Base-by-base conservation (phyloP, 2,797 vertebrate genomes). In the Sebastolobus altivelis region DNA sequence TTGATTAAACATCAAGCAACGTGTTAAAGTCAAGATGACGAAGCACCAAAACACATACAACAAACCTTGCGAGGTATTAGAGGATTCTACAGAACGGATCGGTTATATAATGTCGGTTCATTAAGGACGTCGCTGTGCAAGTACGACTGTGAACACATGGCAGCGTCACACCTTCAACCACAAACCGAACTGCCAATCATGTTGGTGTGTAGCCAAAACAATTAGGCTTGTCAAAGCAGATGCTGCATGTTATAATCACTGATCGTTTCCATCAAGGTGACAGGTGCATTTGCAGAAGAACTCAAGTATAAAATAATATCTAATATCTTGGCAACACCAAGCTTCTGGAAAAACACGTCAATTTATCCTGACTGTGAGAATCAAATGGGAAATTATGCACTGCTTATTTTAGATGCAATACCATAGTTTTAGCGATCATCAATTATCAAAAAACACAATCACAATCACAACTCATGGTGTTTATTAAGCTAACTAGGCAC, bases 171-270 rank as follows among this genome's bases (percentile, higher is more conserved):
- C 56, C 9, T 29, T 46, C 22, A 61, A 29, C 22, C 40, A 58
- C 7, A 38, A 49, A 59, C n/a, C 4, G 1, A 67, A 38, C 27
- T 25, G 38, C 46, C 75, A 12, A 29, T 46, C n/a, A 4, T 35
- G 25, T 22, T n/a, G 13, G 2, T 3, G n/a, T 63, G 46, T 11
- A 14, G 3, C 20, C 27, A 73, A 78, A 87, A 73, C 18, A 63
- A 75, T 77, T 70, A 59, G 37, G 31, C 31, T 3, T 78, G 67
- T 80, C 73, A 37, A 37, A 60, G 16, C 80, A 82, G 3, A 33
- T 73, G n/a, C 49, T n/a, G 6, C 5, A 5, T 60, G 77, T 56
- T 1, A 43, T 14, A 52, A 72, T 40, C 7, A 29, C 9, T 20
- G 8, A 11, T 9, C 14, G 35, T 38, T 75, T 59, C 20, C 40